Base-by-base conservation (phyloP, 2,888 invertebrate species). In the Parnassius apollo region DNA sequence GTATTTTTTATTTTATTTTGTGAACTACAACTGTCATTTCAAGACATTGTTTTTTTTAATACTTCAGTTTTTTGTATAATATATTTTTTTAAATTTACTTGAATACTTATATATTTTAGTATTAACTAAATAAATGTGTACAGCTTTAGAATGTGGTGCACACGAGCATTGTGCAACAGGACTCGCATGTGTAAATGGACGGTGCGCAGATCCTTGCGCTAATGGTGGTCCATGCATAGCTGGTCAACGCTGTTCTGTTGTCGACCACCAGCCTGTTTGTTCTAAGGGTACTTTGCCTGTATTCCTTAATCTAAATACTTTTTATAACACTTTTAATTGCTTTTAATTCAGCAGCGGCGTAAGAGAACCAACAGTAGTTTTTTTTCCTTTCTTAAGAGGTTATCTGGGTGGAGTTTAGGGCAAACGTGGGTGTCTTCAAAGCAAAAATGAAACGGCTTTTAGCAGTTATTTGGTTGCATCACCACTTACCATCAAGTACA, bases 221-320 rank as follows among this genome's bases (percentile, higher is more conserved):
- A 81, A 92, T 92, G 81, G 94, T 92, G 90, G 96, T 68, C 96
- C 96, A 2, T 98, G 97, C 79, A 88, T 93, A 42, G 85, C 92
- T 52, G 93, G 94, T 58, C 96, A 97, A 74, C 95, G 96, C 71
- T 98, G 97, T 78, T 95, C 95, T 72, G 96, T 97, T 54, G 93
- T 96, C 74, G 93, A 96, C 74, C 97, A 97, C 82, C 95, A 96
- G 79, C 96, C 97, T 9, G 95, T 96, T 65, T 98, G 97, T 81
- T 94, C 95, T 50, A 95, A 95, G 93, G 96, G 97, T 91, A 78
- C 59, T 59, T 52, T 11, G 25, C n/a, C 12, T 45, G 18, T 55
- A 49, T 52, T 51, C 25, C 55, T 46, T 55, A 54, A 54, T 8
- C 11, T 11, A 44, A 44, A 44, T 35, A 35, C 35, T 7, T 35